These are phyloP conservation scores for Hemiprocne comata DNA, from an alignment of 2,113 vertebrate genomes.

Conservation along the genomic window DNA sequence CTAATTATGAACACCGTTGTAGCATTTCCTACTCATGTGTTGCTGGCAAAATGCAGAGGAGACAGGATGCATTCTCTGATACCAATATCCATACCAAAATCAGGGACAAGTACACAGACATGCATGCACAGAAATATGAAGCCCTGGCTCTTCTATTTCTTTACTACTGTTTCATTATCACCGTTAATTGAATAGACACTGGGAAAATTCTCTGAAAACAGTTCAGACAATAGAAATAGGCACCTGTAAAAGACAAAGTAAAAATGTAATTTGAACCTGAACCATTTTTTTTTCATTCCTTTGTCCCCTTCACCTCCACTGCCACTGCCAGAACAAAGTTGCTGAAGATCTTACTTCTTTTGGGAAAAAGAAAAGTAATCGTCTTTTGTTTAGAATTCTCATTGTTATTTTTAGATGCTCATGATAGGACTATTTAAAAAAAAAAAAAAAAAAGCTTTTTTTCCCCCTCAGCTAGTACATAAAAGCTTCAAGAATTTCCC, in stretches of 20 bases:
- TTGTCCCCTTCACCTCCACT: not conserved
- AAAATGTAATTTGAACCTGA: not conserved
- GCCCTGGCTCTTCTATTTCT: not conserved
- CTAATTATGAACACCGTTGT: not conserved
- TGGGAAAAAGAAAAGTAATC: not conserved
- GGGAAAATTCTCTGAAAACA: not conserved
- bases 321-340: not conserved
- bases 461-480: not conserved
- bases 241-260: not conserved
- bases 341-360: not conserved
- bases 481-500: not conserved
- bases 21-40: not conserved
- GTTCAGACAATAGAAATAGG: not conserved
- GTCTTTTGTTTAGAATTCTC: not conserved
- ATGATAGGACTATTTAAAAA: not conserved
- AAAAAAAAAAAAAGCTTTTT: not conserved
- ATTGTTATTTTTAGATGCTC: not conserved
- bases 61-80: not conserved
- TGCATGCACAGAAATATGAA: not conserved
- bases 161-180: not conserved
- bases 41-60: not conserved
- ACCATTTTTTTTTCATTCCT: not conserved
- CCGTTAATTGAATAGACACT: not conserved
- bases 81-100: not conserved
- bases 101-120: not conserved